Percentiles rank a stretch among this genome's conserved stretches.
phyloP scores from a whole-genome alignment of 2,888 invertebrate genomes.

The Fragum sueziense region DNA sequence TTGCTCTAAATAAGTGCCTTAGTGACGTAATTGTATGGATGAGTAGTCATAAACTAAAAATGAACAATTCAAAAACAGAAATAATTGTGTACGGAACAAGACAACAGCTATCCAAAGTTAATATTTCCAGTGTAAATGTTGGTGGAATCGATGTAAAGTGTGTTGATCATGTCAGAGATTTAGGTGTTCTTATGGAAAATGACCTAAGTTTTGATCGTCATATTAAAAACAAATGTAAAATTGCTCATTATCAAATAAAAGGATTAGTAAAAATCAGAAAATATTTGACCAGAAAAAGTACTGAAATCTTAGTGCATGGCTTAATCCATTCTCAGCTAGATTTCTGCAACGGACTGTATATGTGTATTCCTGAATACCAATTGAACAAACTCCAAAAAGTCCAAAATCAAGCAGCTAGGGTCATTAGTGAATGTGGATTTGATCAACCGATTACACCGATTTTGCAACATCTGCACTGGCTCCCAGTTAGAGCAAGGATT shows the following conservation, averaged over 20 bases:
- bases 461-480: constrained; percentile 32
- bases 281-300: constrained; percentile 13
- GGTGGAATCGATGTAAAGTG: neutral
- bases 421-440: constrained; percentile 9
- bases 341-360: constrained; percentile 26
- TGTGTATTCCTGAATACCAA: constrained; percentile 8
- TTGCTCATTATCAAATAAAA: constrained; percentile 16
- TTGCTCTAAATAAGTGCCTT: constrained; percentile 27
- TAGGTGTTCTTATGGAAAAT: neutral
- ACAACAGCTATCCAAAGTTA: constrained; percentile 19
- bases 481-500: constrained; percentile 31
- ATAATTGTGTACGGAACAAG: constrained; percentile 37
- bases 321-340: too few relatives aligned
- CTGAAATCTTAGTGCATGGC: constrained; percentile 37
- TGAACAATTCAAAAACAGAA: constrained; percentile 34
- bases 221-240: constrained; percentile 31
- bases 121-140: constrained; percentile 8
- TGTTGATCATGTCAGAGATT: too few relatives aligned
- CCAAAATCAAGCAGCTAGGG: constrained; percentile 24
- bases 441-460: constrained; percentile 23
- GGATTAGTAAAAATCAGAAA: constrained; percentile 20
- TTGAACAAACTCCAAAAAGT: constrained; percentile 28
- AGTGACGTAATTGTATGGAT: constrained; percentile 37
- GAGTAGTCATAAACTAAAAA: constrained; percentile 39
- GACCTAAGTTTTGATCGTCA: constrained; percentile 29